These are phyloP conservation scores for Halesus radiatus DNA, from an alignment of 1,140 invertebrate genomes.

Conservation along the genomic window DNA sequence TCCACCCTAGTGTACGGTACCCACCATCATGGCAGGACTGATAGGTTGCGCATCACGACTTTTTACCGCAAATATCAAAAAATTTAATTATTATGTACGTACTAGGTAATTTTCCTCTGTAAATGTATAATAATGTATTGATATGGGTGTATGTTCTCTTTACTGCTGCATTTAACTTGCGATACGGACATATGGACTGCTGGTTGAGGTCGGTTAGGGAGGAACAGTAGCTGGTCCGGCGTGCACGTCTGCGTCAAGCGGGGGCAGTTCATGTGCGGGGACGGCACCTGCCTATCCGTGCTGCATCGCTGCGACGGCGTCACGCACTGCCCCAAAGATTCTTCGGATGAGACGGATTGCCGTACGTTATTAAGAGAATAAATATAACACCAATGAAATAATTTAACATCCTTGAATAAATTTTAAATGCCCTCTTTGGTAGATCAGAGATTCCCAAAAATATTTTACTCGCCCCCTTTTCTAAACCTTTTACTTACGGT, in stretches of 20 bases:
- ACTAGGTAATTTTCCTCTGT: too few species aligned
- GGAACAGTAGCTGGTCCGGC: constrained; percentile 60
- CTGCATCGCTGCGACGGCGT: constrained; percentile 70
- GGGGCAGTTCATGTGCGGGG: constrained; percentile 71
- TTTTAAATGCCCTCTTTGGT: too few species aligned
- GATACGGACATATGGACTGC: not conserved
- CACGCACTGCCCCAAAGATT: constrained; percentile 72
- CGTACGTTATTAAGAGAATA: constrained; percentile 64
- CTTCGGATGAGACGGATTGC: constrained; percentile 71
- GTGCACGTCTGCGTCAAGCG: constrained; percentile 62
- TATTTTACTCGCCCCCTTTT: too few species aligned
- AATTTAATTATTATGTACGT: too few species aligned
- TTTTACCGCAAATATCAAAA: too few species aligned
- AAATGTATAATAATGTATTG: constrained; percentile 48
- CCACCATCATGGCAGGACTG: too few species aligned
- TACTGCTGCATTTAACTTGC: not conserved
- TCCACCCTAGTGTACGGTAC: too few species aligned
- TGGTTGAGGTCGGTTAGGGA: constrained; percentile 10
- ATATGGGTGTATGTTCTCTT: constrained; percentile 38
- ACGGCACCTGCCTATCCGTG: constrained; percentile 80
- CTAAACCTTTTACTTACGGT: too few species aligned
- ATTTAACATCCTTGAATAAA: too few species aligned
- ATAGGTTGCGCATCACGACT: too few species aligned
- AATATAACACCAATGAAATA: too few species aligned
- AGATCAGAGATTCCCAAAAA: too few species aligned